A percentile compares a stretch with the other conserved stretches of the same genome.
Evolutionary conservation across 2,888 invertebrate genomes (phyloP).

Genomic region (Dicranocentrus wangi): DNA sequence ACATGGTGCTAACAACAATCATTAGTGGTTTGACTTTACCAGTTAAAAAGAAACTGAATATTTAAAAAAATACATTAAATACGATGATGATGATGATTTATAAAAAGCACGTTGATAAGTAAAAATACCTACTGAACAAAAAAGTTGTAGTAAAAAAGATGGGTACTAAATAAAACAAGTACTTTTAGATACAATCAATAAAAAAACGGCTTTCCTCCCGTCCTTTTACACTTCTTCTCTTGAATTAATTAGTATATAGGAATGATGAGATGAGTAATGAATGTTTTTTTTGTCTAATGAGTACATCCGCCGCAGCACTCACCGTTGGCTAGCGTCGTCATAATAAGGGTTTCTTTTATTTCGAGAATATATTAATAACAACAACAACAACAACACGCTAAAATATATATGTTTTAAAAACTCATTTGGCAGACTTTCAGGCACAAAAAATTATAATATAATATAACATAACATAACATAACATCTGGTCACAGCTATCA

Average conservation of each 20-base stretch:
- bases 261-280: background rate
- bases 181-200: slow-evolving; percentile 54
- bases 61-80: slow-evolving; percentile 12
- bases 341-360: too few species aligned
- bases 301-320: background rate
- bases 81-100: slow-evolving; percentile 24
- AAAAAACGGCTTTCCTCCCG: too few species aligned
- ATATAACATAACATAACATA: slow-evolving; percentile 5
- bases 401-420: too few species aligned
- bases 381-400: too few species aligned
- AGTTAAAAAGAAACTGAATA: slow-evolving; percentile 12
- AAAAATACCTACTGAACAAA: slow-evolving; percentile 34
- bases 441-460: slow-evolving; percentile 15
- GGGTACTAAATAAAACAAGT: slow-evolving; percentile 55
- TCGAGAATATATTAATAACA: too few species aligned
- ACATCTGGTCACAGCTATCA: slow-evolving; percentile 59
- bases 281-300: background rate
- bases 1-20: slow-evolving; percentile 65
- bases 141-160: slow-evolving; percentile 56
- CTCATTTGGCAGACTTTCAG: slow-evolving; percentile 63
- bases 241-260: too few species aligned
- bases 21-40: slow-evolving; percentile 39
- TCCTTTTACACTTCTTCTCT: too few species aligned
- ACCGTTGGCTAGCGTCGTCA: too few species aligned
- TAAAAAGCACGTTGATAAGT: slow-evolving; percentile 48